Percentiles rank a stretch among this genome's conserved stretches.
Evolutionary conservation across 2,113 vertebrate genomes (phyloP).

Genomic region (Emydura subglobosa): DNA sequence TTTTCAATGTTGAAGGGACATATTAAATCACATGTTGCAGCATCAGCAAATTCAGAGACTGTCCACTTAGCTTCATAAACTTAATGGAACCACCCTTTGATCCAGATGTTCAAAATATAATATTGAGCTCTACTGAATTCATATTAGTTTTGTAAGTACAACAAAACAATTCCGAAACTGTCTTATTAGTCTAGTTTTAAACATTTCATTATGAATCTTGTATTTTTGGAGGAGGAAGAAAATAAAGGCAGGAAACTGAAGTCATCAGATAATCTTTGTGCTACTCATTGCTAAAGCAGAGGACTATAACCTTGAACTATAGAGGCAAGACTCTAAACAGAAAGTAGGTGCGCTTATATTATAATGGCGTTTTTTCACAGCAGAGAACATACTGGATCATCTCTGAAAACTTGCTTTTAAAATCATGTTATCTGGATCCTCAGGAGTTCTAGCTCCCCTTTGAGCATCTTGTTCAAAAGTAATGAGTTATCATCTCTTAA

Average conservation of each 20-base stretch:
- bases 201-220: not conserved
- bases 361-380: not conserved
- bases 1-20: not conserved
- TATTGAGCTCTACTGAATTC: not conserved
- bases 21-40: not conserved
- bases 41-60: not conserved
- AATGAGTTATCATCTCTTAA: not conserved
- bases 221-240: not conserved
- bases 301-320: not conserved
- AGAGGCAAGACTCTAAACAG: not conserved
- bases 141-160: not conserved
- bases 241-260: not conserved
- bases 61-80: not conserved
- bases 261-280: not conserved
- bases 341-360: rapidly evolving
- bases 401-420: not conserved
- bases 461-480: not conserved
- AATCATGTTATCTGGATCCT: not conserved
- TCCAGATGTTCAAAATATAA: not conserved
- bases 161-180: not conserved
- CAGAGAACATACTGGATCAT: not conserved
- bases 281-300: not conserved
- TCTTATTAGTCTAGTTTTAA: not conserved
- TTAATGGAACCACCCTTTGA: not conserved
- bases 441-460: not conserved